Evolutionary conservation across 2,888 invertebrate genomes (phyloP).

Genomic region (Leptarthrus brevirostris): DNA sequence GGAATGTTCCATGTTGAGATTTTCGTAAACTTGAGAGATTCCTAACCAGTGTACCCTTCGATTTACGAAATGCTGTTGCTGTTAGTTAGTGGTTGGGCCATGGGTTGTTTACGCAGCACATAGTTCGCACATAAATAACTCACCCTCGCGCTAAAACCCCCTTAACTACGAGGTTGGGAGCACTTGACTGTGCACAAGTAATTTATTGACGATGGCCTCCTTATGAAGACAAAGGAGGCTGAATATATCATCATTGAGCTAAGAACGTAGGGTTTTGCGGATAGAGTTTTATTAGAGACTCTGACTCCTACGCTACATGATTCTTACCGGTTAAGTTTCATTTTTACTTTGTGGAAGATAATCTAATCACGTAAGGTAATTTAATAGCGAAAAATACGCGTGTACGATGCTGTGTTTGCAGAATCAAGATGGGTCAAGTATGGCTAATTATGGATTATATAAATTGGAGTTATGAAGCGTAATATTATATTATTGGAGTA

Average conservation of each 20-base stretch:
- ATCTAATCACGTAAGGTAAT: slow-evolving; percentile 15
- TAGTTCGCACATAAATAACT: slow-evolving; percentile 43
- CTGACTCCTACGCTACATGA: slow-evolving; percentile 17
- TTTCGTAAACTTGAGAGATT: slow-evolving; percentile 29
- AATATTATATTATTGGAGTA: too few species aligned
- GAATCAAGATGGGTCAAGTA: too few species aligned
- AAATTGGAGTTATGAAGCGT: too few species aligned
- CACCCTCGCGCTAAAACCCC: background rate
- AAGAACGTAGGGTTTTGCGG: slow-evolving; percentile 26
- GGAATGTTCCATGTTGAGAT: slow-evolving; percentile 17
- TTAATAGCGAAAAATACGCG: background rate
- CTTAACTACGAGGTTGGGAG: slow-evolving; percentile 10
- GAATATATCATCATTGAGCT: slow-evolving; percentile 45
- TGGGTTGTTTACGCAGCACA: slow-evolving; percentile 41
- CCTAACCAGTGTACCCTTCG: slow-evolving; percentile 2
- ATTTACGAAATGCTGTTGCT: slow-evolving; percentile 41
- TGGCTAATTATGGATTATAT: too few species aligned
- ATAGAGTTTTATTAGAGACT: slow-evolving; percentile 36
- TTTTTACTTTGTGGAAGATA: slow-evolving; percentile 4
- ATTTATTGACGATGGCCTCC: slow-evolving; percentile 46
- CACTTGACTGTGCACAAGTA: slow-evolving; percentile 46
- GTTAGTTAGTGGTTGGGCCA: slow-evolving; percentile 35
- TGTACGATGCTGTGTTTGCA: too few species aligned
- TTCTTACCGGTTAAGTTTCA: slow-evolving; percentile 10
- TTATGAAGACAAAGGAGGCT: slow-evolving; percentile 44